Evolutionary conservation across 2,797 vertebrate species (phyloP).

Genomic region (Propithecus deckenii): DNA sequence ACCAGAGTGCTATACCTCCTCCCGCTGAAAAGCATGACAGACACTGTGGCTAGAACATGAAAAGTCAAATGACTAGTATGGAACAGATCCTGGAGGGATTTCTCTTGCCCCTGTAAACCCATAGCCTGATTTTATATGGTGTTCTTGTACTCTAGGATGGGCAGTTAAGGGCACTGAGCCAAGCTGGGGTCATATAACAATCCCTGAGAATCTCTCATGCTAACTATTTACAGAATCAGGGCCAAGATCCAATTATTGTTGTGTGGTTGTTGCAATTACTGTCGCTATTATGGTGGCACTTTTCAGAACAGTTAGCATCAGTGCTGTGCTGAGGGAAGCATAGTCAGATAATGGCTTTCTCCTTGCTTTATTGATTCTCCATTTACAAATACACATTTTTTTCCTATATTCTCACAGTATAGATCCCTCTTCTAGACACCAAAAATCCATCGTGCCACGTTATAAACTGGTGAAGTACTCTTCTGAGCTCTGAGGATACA

Average conservation of each 20-base stretch:
- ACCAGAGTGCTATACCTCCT: not conserved
- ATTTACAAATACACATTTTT: constrained; percentile 62
- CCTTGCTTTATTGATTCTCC: constrained; percentile 71
- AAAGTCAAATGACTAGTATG: not conserved
- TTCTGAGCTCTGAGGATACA: constrained; percentile 28
- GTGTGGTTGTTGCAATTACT: constrained; percentile 52
- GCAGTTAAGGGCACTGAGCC: not conserved
- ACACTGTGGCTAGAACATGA: not conserved
- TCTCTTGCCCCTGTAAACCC: not conserved
- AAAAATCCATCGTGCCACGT: constrained; percentile 27
- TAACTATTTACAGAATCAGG: constrained; percentile 3
- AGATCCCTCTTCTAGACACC: constrained; percentile 16
- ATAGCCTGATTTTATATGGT: not conserved
- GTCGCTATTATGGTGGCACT: constrained; percentile 40
- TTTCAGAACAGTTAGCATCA: constrained; percentile 44
- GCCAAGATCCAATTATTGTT: constrained; percentile 44
- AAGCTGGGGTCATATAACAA: not conserved
- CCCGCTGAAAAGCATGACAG: not conserved
- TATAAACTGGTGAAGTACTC: constrained; percentile 31
- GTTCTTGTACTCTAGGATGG: not conserved
- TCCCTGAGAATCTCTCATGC: not conserved
- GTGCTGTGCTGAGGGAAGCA: constrained; percentile 5
- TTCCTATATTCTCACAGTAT: constrained; percentile 34
- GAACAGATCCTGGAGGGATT: not conserved
- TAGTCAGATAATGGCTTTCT: constrained; percentile 59